phyloP scores from a whole-genome alignment of 2,888 invertebrate genomes.

The Galerucella nymphaeae region DNA sequence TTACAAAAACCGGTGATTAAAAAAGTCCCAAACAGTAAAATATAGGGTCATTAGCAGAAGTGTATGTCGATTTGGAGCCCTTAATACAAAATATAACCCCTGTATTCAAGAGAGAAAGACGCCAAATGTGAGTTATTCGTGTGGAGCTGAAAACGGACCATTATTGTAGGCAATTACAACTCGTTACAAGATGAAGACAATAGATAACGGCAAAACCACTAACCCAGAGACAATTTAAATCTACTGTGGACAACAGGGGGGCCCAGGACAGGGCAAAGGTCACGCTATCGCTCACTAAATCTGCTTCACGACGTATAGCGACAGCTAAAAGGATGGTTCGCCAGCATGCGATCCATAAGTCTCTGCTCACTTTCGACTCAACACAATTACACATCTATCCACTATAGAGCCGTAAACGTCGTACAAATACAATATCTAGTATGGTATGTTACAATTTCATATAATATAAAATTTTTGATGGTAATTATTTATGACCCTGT shows the following conservation, averaged over 20 bases:
- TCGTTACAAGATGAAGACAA: constrained; percentile 60
- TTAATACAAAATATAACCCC: constrained; percentile 36
- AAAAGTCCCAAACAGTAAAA: constrained; percentile 27
- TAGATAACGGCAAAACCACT: constrained; percentile 61
- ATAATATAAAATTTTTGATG: too few relatives aligned
- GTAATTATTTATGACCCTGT: not conserved
- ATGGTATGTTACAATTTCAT: too few relatives aligned
- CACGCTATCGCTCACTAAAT: constrained; percentile 65
- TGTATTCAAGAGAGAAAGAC: constrained; percentile 41
- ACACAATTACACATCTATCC: constrained; percentile 18
- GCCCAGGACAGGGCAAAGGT: constrained; percentile 60
- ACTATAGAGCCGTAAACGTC: not conserved
- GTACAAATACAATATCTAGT: not conserved
- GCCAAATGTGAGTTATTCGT: constrained; percentile 46
- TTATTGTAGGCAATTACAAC: constrained; percentile 59
- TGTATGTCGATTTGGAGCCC: constrained; percentile 29
- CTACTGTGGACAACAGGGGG: constrained; percentile 59
- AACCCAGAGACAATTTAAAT: constrained; percentile 64
- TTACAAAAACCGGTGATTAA: constrained; percentile 15
- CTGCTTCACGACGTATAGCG: constrained; percentile 59
- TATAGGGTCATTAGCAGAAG: constrained; percentile 31
- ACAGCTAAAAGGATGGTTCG: constrained; percentile 61
- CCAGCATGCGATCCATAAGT: constrained; percentile 59
- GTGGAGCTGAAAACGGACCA: constrained; percentile 49
- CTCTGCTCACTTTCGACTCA: constrained; percentile 27